These are phyloP conservation scores for Aviceda subcristata DNA, from an alignment of 2,113 vertebrate species.

Conservation along the genomic window DNA sequence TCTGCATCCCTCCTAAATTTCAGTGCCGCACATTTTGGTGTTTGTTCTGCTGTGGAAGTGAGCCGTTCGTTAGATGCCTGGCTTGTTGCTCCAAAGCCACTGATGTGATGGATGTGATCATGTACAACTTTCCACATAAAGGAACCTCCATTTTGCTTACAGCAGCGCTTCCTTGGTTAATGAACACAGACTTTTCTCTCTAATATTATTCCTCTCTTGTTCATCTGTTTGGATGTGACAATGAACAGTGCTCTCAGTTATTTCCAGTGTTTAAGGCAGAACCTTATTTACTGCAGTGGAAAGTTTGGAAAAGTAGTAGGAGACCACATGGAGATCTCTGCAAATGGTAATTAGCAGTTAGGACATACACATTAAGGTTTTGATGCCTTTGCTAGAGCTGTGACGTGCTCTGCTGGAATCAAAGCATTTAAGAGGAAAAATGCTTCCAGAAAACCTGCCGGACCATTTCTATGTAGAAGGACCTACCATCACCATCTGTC, in stretches of 20 bases:
- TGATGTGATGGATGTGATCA: neutral
- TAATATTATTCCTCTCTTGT: neutral
- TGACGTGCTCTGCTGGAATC: neutral
- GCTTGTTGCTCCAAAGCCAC: neutral
- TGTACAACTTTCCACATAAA: neutral
- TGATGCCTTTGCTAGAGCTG: neutral
- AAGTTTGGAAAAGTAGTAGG: neutral
- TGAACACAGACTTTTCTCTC: neutral
- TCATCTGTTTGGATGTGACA: neutral
- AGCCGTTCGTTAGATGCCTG: neutral
- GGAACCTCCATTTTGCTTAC: neutral
- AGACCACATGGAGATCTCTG: neutral
- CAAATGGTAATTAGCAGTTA: neutral
- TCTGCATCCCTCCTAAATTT: neutral
- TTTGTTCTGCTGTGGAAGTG: neutral
- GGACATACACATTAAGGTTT: neutral
- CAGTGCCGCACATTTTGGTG: neutral
- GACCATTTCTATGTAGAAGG: neutral
- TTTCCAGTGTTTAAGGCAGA: neutral
- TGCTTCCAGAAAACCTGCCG: neutral
- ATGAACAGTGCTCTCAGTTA: neutral
- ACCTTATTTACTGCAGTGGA: neutral
- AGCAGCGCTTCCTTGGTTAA: neutral
- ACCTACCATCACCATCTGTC: neutral
- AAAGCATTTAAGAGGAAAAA: neutral